Conservation (phyloP, 2,888 invertebrate genomes). For the Phyto melanocephala region DNA sequence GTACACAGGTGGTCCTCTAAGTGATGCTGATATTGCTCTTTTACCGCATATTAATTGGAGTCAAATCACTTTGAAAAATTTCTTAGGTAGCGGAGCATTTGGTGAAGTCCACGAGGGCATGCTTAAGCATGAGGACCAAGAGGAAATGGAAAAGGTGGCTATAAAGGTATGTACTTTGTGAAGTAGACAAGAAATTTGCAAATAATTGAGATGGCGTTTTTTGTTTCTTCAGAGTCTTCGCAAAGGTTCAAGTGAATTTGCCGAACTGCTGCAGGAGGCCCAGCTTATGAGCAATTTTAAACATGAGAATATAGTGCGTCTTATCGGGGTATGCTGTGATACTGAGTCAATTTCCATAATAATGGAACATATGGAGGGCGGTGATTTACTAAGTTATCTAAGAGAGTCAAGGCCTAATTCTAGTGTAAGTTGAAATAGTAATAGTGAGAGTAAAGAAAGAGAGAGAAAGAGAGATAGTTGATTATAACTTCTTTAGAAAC, state of each 20-base stretch:
- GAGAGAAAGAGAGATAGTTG: no score
- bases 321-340: conserved; percentile 96
- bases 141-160: conserved; percentile 88
- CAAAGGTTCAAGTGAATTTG: conserved; percentile 92
- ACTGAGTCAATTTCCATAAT: conserved; percentile 95
- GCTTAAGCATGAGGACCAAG: conserved; percentile 84
- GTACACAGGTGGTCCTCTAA: conserved; percentile 84
- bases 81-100: conserved; percentile 97
- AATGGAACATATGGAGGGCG: conserved; percentile 98
- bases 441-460: neutral
- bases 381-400: conserved; percentile 94
- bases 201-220: neutral
- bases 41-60: conserved; percentile 92
- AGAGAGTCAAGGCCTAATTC: conserved; percentile 86
- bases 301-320: conserved; percentile 95
- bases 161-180: no score
- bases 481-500: conserved; percentile 81
- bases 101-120: conserved; percentile 98
- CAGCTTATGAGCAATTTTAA: conserved; percentile 98
- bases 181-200: conserved; percentile 1
- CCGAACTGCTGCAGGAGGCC: conserved; percentile 97
- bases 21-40: conserved; percentile 87
- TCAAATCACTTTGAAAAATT: conserved; percentile 91
- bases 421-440: conserved; percentile 79
- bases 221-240: conserved; percentile 85